Evolutionary conservation across 1,140 invertebrate genomes (phyloP).

Genomic region (Brachionus asplanchnoidis): DNA sequence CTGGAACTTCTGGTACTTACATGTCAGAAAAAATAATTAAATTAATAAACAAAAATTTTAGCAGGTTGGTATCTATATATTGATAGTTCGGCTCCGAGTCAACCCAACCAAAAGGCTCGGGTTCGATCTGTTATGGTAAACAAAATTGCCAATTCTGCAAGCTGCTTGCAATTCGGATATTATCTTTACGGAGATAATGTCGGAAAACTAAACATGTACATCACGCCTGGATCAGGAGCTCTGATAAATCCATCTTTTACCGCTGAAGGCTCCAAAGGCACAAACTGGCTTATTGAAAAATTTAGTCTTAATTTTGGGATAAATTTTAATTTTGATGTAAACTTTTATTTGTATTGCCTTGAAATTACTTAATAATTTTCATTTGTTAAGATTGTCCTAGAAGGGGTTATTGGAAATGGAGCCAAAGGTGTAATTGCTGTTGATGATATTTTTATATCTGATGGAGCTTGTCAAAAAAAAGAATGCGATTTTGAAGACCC

Average conservation of each 20-base stretch:
- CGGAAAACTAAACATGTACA: slow-evolving; percentile 43
- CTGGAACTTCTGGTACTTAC: slow-evolving; percentile 52
- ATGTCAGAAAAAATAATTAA: neutral
- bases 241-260: neutral
- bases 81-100: slow-evolving; percentile 32
- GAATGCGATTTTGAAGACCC: slow-evolving; percentile 40
- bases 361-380: slow-evolving; percentile 44
- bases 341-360: neutral
- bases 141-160: neutral
- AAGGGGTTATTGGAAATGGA: slow-evolving; percentile 46
- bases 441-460: slow-evolving; percentile 17
- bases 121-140: slow-evolving; percentile 1
- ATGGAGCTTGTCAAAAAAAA: slow-evolving; percentile 17
- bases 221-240: neutral
- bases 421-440: slow-evolving; percentile 42
- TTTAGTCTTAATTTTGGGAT: slow-evolving; percentile 10
- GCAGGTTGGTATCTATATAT: slow-evolving; percentile 42
- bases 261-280: neutral
- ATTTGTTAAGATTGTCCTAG: slow-evolving; percentile 47
- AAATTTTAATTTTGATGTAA: slow-evolving; percentile 35
- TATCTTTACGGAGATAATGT: slow-evolving; percentile 44
- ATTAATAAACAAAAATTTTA: neutral
- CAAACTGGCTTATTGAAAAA: slow-evolving; percentile 18
- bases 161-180: slow-evolving; percentile 44
- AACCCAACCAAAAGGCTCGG: neutral